Base-by-base conservation (phyloP, 2,888 invertebrate genomes). In the Calliscelio sp. region DNA sequence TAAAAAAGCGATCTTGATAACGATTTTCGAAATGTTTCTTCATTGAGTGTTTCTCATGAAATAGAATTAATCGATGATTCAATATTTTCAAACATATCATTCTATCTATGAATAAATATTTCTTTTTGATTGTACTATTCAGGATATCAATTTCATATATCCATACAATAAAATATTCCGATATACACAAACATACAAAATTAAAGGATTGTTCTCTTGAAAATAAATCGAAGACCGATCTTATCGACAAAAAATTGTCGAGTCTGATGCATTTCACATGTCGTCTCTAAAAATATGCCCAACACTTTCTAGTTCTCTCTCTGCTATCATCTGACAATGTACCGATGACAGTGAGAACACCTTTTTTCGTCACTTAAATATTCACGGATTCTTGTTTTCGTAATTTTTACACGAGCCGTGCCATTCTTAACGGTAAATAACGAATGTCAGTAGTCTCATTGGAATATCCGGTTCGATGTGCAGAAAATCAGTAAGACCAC, bases 401-500 rank as follows among this genome's bases (percentile, higher is more conserved):
- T 75, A 75, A 81, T 81, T 63, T 81, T 71, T 70, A 81, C 81
- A 81, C 46, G 70, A 11, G 49, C 49, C 65, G 46, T 46, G 18
- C 25, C 65, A 46, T 22, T 68, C 66, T 66, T 77, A 82, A 82
- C 82, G 71, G 77, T 82, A 77, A 77, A 66, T 32, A 61, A 44
- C 74, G 49, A 66, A 55, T 53, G 65, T 38, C 32, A n/a, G 16
- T 49, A 68, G 46, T 66, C 32, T 84, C 75, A 57, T 82, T 70
- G 63, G 53, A 63, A 46, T 83, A 86, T 82, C 81, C 81, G 82
- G 82, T 81, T 78, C 66, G 81, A 82, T 71, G 53, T 20, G 59
- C 59, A 53, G 44, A 81, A 85, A 83, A 78, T 85, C 84, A 83
- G 78, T 71, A 32, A 74, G 89, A 88, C 89, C 89, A 88, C 88